A percentile compares a stretch with the other conserved stretches of the same genome.
Evolutionary conservation across 2,797 vertebrate species (phyloP).

Genomic region (Lutjanus argentimaculatus): DNA sequence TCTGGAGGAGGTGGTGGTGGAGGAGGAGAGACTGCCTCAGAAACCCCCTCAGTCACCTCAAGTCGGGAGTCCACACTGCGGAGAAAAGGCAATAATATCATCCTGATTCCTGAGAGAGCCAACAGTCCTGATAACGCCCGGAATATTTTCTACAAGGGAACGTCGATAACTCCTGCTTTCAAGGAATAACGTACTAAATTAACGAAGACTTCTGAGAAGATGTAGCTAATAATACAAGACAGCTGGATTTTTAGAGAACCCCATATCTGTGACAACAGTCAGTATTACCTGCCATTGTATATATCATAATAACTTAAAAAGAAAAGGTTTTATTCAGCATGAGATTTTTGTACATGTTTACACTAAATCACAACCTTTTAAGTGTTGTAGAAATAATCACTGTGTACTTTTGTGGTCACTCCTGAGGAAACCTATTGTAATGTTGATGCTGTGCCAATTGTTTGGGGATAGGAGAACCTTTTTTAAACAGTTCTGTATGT

Average conservation of each 20-base stretch:
- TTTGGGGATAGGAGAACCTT: conserved; percentile 36
- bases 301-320: conserved; percentile 62
- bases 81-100: conserved; percentile 93
- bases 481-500: conserved; percentile 55
- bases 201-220: conserved; percentile 13
- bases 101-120: conserved; percentile 95
- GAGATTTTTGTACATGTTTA: conserved; percentile 76
- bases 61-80: conserved; percentile 94
- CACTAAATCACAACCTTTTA: conserved; percentile 84
- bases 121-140: conserved; percentile 95
- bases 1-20: conserved; percentile 53
- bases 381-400: conserved; percentile 78
- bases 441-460: conserved; percentile 68
- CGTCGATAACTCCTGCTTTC: conserved; percentile 91
- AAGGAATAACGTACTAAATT: conserved; percentile 85
- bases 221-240: conserved; percentile 28
- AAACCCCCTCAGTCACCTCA: conserved; percentile 92
- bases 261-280: conserved; percentile 71
- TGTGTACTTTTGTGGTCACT: conserved; percentile 77
- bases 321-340: conserved; percentile 78
- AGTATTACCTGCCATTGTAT: conserved; percentile 74
- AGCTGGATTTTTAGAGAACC: conserved; percentile 35
- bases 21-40: conserved; percentile 85
- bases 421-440: conserved; percentile 63
- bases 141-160: conserved; percentile 99